These are phyloP conservation scores for Anoplius nigerrimus DNA, from an alignment of 2,888 invertebrate species.

Conservation along the genomic window DNA sequence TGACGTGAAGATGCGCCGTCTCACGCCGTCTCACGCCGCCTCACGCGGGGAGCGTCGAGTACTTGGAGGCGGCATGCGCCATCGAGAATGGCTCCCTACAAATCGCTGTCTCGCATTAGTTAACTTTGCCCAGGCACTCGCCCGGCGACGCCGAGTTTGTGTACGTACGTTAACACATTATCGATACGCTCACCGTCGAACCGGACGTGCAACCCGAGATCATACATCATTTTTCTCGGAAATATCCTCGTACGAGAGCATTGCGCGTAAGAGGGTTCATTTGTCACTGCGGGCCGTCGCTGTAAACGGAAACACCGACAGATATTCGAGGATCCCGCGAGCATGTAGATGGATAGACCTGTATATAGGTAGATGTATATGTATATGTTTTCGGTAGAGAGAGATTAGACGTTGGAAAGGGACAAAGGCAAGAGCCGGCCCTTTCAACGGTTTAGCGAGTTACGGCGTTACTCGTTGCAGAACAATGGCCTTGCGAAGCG, in stretches of 20 bases:
- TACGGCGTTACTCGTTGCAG: not conserved
- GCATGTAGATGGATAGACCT: too few species aligned
- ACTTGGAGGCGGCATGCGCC: slow-evolving; percentile 19
- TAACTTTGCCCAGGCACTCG: slow-evolving; percentile 40
- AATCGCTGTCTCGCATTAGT: slow-evolving; percentile 49
- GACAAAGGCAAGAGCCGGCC: not conserved
- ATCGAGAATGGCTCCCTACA: slow-evolving; percentile 38
- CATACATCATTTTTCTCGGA: too few species aligned
- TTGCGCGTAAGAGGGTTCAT: not conserved
- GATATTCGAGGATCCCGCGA: not conserved
- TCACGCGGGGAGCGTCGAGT: slow-evolving; percentile 37
- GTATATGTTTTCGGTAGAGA: too few species aligned
- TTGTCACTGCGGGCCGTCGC: not conserved
- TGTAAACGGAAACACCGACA: slow-evolving; percentile 6
- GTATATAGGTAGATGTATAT: too few species aligned
- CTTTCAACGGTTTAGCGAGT: slow-evolving; percentile 17
- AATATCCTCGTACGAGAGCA: not conserved
- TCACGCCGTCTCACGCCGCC: slow-evolving; percentile 41
- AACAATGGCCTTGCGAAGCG: slow-evolving; percentile 11
- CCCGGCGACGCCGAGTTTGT: not conserved
- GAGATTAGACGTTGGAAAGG: too few species aligned
- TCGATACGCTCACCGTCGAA: slow-evolving; percentile 24
- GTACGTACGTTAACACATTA: not conserved
- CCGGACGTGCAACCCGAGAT: slow-evolving; percentile 35
- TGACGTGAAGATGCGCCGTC: slow-evolving; percentile 39